Percentiles rank a stretch among this genome's conserved stretches.
phyloP scores from a whole-genome alignment of 92 coral and sea anemone species.

The Muricea muricata region DNA sequence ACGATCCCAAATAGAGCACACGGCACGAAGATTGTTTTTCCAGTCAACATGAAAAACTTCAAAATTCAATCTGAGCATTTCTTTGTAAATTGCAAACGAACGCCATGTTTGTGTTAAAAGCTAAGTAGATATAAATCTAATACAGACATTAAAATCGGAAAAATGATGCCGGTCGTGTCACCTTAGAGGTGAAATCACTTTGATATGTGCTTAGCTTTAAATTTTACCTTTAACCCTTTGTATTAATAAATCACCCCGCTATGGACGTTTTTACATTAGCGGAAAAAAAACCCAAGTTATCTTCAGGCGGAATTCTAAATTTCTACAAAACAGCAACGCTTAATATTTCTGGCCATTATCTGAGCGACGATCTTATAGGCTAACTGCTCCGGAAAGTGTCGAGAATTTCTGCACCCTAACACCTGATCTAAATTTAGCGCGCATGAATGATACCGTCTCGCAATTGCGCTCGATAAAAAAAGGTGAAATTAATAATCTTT shows the following conservation, averaged over 20 bases:
- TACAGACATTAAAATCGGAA: background rate
- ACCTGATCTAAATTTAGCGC: background rate
- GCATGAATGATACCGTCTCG: background rate
- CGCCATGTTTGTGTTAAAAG: background rate
- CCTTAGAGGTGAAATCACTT: background rate
- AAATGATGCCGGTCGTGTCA: background rate
- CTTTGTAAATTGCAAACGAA: background rate
- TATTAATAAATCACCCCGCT: background rate
- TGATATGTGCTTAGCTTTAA: background rate
- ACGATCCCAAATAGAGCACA: background rate
- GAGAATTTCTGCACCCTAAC: background rate
- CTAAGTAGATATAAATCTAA: background rate
- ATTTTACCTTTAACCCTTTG: background rate
- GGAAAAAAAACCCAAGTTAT: background rate
- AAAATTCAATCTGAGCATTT: background rate
- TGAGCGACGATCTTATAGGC: background rate
- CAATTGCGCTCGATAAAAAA: background rate
- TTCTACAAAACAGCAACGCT: background rate
- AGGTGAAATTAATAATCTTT: background rate
- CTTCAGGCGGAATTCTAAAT: background rate
- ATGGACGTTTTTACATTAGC: too few relatives aligned
- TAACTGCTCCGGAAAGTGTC: background rate
- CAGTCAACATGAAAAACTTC: background rate
- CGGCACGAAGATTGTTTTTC: background rate
- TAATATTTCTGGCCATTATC: background rate